Evolutionary conservation across 2,888 invertebrate genomes (phyloP), one percentile per base, ranked within the genome.

Genomic region (Euzetes globulus): DNA sequence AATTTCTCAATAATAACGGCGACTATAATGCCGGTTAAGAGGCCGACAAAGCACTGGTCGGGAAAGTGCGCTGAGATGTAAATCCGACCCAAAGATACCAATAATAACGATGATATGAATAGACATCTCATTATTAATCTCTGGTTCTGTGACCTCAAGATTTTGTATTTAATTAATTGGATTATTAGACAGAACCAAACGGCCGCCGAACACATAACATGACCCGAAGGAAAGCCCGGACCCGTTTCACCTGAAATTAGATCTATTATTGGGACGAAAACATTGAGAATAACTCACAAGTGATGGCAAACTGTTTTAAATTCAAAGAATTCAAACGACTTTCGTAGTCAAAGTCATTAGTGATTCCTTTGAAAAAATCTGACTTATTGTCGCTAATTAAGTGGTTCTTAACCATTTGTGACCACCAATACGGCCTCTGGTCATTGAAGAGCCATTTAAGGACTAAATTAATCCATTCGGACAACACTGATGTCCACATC

Each of bases 61-160:
- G 60, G 60, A 60, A 60, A 60, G 60, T 60, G 60, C 11, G 60
- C 60, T 27, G 60, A 60, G 17, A 60, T 60, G 60, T 60, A 60
- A 5, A 60, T 60, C 17, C 60, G 60, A 22, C 60, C 60, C 29
- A 60, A 60, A 5, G 60, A 22, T 60, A 60, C 60, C 29, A 25
- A 5, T 17, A 60, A 29, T 27, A 60, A 4, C 33, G 22, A 27
- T 27, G 33, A 25, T 15, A 60, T 60, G 33, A 27, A 60, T 6
- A 17, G 6, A 11, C 2, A 22, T 60, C 33, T 1, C 29, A 60
- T 27, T 15, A 60, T 15, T 33, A 60, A 27, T 27, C 17, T 60
- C 13, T 60, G 60, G 15, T 60, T 60, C 6, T 2, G 11, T 11
- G 60, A 29, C 6, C 33, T 22, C 6, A 60, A 22, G 17, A 17